A percentile compares a stretch with the other conserved stretches of the same genome.
Conservation (phyloP, 1,140 invertebrate species). For the Drosophila dunni region DNA sequence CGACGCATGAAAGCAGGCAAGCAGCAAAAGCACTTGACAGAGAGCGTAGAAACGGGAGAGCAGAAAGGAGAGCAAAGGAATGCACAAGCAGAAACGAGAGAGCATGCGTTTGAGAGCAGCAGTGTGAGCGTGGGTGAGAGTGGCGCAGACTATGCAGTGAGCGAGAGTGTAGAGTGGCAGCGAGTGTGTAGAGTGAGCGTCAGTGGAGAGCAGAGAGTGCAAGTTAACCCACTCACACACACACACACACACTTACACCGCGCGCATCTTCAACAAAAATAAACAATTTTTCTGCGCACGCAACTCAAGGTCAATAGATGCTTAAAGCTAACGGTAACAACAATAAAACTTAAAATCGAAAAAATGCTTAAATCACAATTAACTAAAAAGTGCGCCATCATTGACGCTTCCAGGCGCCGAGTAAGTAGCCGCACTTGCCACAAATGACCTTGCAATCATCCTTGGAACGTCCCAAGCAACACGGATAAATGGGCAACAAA, state of each 20-base stretch:
- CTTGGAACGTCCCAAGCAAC: conserved; percentile 60
- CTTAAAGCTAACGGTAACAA: conserved; percentile 37
- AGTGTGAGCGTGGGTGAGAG: no score
- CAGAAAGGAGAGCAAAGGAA: background rate
- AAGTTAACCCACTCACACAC: background rate
- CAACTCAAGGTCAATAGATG: conserved; percentile 41
- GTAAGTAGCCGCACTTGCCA: conserved; percentile 72
- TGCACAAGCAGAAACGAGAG: no score
- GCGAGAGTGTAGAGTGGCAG: no score
- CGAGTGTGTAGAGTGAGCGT: background rate
- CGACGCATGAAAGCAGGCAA: background rate
- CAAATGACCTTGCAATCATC: conserved; percentile 79
- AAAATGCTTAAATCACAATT: conserved; percentile 16
- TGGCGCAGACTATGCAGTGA: no score
- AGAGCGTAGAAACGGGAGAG: background rate
- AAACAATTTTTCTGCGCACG: conserved; percentile 24
- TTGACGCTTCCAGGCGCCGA: conserved; percentile 76
- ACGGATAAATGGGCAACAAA: conserved; percentile 73
- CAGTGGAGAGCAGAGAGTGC: no score
- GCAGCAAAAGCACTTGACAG: background rate
- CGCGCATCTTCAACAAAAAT: conserved; percentile 15
- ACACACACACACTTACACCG: background rate
- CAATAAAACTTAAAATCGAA: conserved; percentile 8
- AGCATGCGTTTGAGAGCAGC: no score
- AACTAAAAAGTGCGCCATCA: conserved; percentile 28